These are phyloP conservation scores for Didymodactylos carnosus DNA, from an alignment of 2,888 invertebrate genomes.

Conservation along the genomic window DNA sequence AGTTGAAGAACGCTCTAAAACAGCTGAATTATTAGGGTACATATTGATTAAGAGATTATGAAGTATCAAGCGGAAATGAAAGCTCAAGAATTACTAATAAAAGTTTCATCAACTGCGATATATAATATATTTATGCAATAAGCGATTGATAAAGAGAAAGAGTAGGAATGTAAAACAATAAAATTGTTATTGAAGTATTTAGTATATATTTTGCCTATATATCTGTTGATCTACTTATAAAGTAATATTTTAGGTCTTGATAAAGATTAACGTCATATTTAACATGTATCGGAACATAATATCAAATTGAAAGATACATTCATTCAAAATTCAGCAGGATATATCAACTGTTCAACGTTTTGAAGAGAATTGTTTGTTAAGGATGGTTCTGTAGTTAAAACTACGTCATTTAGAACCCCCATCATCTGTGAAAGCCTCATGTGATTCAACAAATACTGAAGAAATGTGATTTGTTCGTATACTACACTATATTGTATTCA, in stretches of 20 bases:
- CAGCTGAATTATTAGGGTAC: constrained; percentile 45
- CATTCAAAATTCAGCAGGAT: too few relatives aligned
- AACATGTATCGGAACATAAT: too few relatives aligned
- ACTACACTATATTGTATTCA: too few relatives aligned
- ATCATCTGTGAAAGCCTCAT: constrained; percentile 43
- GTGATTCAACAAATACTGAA: constrained; percentile 48
- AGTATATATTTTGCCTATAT: constrained; percentile 45
- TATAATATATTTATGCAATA: too few relatives aligned
- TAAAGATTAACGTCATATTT: too few relatives aligned
- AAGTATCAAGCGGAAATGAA: constrained; percentile 44
- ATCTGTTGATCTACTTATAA: too few relatives aligned
- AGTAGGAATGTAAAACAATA: constrained; percentile 47
- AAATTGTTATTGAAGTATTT: constrained; percentile 45
- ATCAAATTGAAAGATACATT: too few relatives aligned
- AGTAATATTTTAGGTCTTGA: too few relatives aligned
- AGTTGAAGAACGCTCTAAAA: constrained; percentile 44
- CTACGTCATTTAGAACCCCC: too few relatives aligned
- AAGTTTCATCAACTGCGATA: background rate
- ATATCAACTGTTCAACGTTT: too few relatives aligned
- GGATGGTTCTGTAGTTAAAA: too few relatives aligned
- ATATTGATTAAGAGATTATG: constrained; percentile 46
- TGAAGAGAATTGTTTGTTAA: too few relatives aligned
- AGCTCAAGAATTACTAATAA: constrained; percentile 41
- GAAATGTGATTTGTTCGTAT: constrained; percentile 39
- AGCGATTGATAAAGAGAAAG: background rate